Conservation (phyloP, 1,140 invertebrate genomes). For the Drosophila nannoptera region DNA sequence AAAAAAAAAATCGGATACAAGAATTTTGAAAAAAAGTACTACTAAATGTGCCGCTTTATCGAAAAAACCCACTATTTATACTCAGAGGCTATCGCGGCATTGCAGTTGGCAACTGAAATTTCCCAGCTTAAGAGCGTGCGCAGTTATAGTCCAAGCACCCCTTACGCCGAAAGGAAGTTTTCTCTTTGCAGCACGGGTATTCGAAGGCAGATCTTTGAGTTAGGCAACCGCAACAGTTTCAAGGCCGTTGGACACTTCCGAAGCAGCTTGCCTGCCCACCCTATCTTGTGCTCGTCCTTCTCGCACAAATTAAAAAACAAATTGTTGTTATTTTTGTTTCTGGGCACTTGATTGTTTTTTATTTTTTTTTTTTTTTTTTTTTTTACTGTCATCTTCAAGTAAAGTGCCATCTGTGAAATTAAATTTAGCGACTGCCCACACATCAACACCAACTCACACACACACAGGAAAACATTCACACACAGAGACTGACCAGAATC, state of each 20-base stretch:
- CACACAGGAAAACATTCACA: background rate
- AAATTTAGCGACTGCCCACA: conserved; percentile 52
- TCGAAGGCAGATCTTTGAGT: conserved; percentile 19
- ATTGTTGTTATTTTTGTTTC: conserved; percentile 42
- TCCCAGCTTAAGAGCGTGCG: conserved; percentile 9
- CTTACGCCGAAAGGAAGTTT: conserved; percentile 2
- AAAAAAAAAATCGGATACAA: too few relatives aligned
- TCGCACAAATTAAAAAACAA: too few relatives aligned
- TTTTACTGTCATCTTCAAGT: conserved; percentile 56
- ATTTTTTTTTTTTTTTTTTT: conserved; percentile 27
- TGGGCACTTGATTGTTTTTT: conserved; percentile 60
- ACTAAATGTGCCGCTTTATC: background rate
- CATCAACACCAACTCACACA: conserved; percentile 1
- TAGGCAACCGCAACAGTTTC: conserved; percentile 14
- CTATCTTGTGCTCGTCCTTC: background rate
- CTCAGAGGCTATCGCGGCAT: too few relatives aligned
- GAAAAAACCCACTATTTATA: background rate
- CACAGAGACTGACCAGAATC: conserved; percentile 24
- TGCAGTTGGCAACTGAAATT: background rate
- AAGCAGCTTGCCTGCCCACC: background rate
- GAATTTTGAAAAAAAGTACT: too few relatives aligned
- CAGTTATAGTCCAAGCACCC: background rate
- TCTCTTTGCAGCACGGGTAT: conserved; percentile 18
- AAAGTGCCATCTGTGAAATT: conserved; percentile 69
- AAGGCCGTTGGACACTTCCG: conserved; percentile 44